A percentile compares a stretch with the other conserved stretches of the same genome.
Conservation (phyloP, 2,888 invertebrate genomes). For the Agriopis aurantiaria region DNA sequence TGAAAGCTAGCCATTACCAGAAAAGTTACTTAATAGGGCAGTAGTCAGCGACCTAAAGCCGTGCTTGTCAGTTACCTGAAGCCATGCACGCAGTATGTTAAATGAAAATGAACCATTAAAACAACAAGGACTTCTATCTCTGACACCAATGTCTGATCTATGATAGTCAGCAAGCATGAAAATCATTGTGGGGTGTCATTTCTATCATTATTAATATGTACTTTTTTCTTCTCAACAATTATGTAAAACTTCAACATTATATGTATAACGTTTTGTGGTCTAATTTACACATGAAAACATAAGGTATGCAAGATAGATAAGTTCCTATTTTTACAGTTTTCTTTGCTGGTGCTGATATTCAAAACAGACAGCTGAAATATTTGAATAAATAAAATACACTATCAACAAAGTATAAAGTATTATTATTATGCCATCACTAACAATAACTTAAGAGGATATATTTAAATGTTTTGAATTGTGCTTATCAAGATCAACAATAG, state of each 20-base stretch:
- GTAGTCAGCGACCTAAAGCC: no score
- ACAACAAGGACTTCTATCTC: no score
- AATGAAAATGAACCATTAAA: no score
- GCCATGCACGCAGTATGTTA: no score
- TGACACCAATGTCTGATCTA: background rate
- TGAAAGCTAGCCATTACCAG: no score
- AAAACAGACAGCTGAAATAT: constrained; percentile 2
- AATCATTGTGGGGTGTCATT: background rate
- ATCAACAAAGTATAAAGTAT: no score
- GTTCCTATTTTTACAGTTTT: constrained; percentile 1
- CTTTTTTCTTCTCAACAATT: background rate
- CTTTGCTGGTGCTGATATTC: background rate
- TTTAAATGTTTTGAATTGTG: background rate
- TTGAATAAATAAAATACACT: background rate
- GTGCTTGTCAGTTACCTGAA: no score
- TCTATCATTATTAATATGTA: background rate
- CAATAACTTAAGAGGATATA: background rate
- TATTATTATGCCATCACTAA: background rate
- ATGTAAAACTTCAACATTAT: background rate
- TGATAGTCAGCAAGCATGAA: background rate
- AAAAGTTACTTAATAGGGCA: no score
- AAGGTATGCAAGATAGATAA: background rate
- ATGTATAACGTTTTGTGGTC: background rate
- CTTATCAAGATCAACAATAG: background rate
- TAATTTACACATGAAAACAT: constrained; percentile 18